Conservation (phyloP, 2,888 invertebrate species). For the Drosophila nigricruria region DNA sequence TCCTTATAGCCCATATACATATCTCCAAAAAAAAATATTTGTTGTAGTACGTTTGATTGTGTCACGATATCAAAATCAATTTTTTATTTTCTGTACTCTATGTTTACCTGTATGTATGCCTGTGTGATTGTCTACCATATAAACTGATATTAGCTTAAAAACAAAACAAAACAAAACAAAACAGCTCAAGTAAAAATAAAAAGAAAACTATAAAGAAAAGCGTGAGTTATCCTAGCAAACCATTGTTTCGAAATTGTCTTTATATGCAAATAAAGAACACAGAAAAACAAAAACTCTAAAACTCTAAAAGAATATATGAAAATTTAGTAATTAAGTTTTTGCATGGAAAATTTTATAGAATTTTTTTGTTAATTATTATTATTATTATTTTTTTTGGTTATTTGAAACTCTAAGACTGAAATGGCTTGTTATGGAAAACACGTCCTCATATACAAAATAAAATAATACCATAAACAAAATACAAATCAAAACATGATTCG, state of each 20-base stretch:
- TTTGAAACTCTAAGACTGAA: slow-evolving; percentile 84
- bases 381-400: slow-evolving; percentile 70
- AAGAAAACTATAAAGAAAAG: slow-evolving; percentile 21
- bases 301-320: slow-evolving; percentile 43
- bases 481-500: slow-evolving; percentile 33
- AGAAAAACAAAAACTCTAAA: slow-evolving; percentile 21
- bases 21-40: slow-evolving; percentile 28
- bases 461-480: slow-evolving; percentile 42
- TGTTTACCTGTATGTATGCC: slow-evolving; percentile 57
- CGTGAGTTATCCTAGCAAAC: slow-evolving; percentile 76
- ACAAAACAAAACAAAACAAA: slow-evolving; percentile 40
- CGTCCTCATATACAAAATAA: slow-evolving; percentile 66
- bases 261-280: slow-evolving; percentile 42
- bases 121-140: slow-evolving; percentile 71
- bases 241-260: slow-evolving; percentile 78
- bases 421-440: slow-evolving; percentile 80
- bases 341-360: slow-evolving; percentile 36
- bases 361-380: slow-evolving; percentile 35
- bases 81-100: slow-evolving; percentile 46
- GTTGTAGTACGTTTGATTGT: slow-evolving; percentile 65
- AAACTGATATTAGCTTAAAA: slow-evolving; percentile 74
- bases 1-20: slow-evolving; percentile 34
- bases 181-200: slow-evolving; percentile 38
- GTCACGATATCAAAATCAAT: slow-evolving; percentile 33
- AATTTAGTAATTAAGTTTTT: slow-evolving; percentile 62